Evolutionary conservation across 1,140 invertebrate genomes (phyloP).

Genomic region (Frieseomelitta varia): DNA sequence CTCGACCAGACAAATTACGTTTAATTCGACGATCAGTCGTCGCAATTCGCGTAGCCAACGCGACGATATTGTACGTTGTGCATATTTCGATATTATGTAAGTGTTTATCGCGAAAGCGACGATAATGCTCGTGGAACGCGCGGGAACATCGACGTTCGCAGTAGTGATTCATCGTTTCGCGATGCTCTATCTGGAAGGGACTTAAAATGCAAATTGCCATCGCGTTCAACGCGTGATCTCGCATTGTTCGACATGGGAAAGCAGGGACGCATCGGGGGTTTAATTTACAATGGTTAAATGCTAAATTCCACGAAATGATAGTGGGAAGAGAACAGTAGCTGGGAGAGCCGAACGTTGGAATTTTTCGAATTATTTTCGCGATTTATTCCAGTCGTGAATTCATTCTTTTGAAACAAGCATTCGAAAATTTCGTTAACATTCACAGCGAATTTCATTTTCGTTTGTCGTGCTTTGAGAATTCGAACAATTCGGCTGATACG

Average conservation of each 20-base stretch:
- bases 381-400: background rate
- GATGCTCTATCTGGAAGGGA: constrained; percentile 17
- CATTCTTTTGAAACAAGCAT: background rate
- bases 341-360: background rate
- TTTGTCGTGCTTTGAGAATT: background rate
- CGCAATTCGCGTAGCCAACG: background rate
- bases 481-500: background rate
- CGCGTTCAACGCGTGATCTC: background rate
- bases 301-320: background rate
- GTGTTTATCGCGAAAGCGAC: constrained; percentile 12
- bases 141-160: background rate
- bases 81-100: constrained; percentile 30
- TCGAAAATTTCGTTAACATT: background rate
- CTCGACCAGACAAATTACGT: background rate
- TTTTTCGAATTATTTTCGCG: background rate
- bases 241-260: constrained; percentile 1
- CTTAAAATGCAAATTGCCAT: constrained; percentile 34
- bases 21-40: background rate
- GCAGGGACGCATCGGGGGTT: background rate
- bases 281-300: background rate
- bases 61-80: background rate
- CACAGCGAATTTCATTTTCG: background rate
- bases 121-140: constrained; percentile 1
- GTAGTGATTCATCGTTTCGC: constrained; percentile 39
- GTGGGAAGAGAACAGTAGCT: background rate